phyloP scores from a whole-genome alignment of 2,113 vertebrate species.

The Genyomyrus donnyi region DNA sequence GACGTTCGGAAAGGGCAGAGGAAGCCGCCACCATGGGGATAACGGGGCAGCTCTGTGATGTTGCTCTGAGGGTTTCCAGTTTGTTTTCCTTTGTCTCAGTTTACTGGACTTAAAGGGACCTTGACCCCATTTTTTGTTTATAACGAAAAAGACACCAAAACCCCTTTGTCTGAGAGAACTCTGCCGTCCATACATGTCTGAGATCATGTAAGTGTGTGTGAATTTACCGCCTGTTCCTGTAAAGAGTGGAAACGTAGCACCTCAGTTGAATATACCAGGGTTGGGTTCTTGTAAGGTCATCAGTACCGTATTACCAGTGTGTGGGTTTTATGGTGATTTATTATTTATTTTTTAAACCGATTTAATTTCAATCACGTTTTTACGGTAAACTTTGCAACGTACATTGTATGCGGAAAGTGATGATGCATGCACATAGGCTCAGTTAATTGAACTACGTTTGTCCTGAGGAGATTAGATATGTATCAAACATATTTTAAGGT shows the following conservation, averaged over 20 bases:
- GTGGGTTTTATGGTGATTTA: neutral
- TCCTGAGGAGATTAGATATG: neutral
- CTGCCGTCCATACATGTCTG: neutral
- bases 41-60: neutral
- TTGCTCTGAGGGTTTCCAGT: neutral
- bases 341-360: neutral
- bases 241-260: neutral
- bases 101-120: neutral
- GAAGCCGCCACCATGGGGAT: neutral
- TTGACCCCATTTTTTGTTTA: constrained; percentile 8
- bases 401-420: neutral
- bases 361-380: neutral
- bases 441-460: neutral
- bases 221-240: neutral
- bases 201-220: neutral
- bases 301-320: neutral
- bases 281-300: neutral
- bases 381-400: neutral
- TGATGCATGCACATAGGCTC: neutral
- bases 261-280: neutral
- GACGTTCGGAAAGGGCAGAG: neutral
- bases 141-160: neutral
- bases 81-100: constrained; percentile 3
- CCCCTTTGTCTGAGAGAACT: neutral
- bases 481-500: neutral